phyloP scores from a whole-genome alignment of 1,140 invertebrate genomes.

The Lasioglossum albipes region DNA sequence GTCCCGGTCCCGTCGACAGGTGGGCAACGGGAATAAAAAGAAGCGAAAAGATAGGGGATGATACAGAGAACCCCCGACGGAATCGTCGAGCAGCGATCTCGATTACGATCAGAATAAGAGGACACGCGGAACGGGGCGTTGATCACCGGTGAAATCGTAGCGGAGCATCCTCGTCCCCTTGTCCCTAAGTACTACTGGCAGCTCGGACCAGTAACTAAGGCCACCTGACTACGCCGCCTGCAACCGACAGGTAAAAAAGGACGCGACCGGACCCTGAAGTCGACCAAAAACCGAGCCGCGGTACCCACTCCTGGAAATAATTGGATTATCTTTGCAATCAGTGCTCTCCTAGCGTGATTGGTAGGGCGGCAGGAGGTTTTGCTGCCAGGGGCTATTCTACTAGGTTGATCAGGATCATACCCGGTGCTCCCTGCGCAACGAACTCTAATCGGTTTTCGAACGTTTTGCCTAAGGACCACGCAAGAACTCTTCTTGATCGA shows the following conservation, averaged over 20 bases:
- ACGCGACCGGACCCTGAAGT: background rate
- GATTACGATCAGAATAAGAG: constrained; percentile 45
- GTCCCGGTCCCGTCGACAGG: background rate
- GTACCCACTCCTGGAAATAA: constrained; percentile 6
- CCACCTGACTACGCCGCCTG: constrained; percentile 3
- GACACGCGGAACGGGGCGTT: constrained; percentile 18
- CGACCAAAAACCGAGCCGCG: background rate
- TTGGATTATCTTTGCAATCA: constrained; percentile 28
- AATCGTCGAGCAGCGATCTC: constrained; percentile 2
- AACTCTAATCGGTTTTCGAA: no score
- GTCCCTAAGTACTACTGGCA: background rate
- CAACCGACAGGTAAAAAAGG: constrained; percentile 18
- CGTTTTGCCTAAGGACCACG: no score
- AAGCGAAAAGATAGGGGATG: background rate
- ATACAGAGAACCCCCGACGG: background rate
- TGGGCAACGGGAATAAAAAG: no score
- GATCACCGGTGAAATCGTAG: constrained; percentile 21
- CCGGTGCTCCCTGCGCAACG: no score
- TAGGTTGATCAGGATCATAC: background rate
- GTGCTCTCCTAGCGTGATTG: background rate
- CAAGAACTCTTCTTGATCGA: no score
- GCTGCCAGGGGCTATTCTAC: background rate
- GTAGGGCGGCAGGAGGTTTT: background rate
- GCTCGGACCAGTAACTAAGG: background rate
- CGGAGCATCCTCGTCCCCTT: background rate